phyloP scores from a whole-genome alignment of 2,797 vertebrate species.

The Sebastolobus alascanus region DNA sequence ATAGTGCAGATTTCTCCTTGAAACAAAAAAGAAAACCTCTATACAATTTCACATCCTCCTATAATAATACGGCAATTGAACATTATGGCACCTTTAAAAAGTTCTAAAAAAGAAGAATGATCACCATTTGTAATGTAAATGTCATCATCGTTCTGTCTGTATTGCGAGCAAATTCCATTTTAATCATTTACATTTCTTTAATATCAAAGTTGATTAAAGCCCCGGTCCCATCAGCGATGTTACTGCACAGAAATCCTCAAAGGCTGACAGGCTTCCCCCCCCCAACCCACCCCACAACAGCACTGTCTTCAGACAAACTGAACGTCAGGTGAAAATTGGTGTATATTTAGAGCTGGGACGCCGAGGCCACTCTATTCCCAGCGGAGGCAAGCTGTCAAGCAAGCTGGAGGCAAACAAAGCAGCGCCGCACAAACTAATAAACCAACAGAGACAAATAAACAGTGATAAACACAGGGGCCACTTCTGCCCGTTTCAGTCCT shows the following conservation, averaged over 20 bases:
- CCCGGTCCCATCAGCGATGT: conserved; percentile 3
- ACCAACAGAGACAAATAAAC: conserved; percentile 82
- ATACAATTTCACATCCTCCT: neutral
- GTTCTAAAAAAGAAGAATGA: neutral
- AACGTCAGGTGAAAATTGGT: conserved; percentile 78
- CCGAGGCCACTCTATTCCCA: conserved; percentile 80
- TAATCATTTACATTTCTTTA: conserved; percentile 13
- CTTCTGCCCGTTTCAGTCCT: conserved; percentile 71
- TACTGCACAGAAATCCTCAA: conserved; percentile 24
- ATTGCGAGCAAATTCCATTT: conserved; percentile 1
- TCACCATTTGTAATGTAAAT: conserved; percentile 11
- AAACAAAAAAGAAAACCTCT: neutral
- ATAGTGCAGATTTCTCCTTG: neutral
- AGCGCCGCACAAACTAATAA: conserved; percentile 79
- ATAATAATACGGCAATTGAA: neutral
- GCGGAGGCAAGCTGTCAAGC: conserved; percentile 81
- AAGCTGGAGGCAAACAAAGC: conserved; percentile 83
- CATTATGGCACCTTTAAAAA: conserved; percentile 7
- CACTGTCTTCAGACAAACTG: conserved; percentile 70
- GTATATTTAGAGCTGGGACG: conserved; percentile 82
- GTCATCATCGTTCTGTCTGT: conserved; percentile 1
- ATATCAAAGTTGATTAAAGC: conserved; percentile 15
- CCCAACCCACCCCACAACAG: no score
- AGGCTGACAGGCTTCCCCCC: conserved; percentile 52
- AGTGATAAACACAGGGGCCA: conserved; percentile 80